A percentile compares a stretch with the other conserved stretches of the same genome.
Evolutionary conservation across 2,113 vertebrate species (phyloP).

Genomic region (Butorides virescens): DNA sequence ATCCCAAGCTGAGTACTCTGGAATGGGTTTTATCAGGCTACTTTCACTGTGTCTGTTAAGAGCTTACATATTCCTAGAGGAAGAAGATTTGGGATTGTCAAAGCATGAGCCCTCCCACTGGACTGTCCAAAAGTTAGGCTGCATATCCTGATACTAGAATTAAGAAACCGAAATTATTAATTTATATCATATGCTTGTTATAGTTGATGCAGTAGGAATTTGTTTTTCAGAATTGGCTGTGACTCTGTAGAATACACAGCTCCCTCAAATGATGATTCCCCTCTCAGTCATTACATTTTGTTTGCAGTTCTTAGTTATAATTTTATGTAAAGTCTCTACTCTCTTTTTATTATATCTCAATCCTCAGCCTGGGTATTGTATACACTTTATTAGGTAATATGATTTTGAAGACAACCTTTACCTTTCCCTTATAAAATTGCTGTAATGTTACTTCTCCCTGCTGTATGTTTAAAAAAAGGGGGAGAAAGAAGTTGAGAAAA

Average conservation of each 20-base stretch:
- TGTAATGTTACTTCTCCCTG: neutral
- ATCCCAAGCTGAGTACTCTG: neutral
- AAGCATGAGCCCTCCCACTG: neutral
- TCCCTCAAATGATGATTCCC: neutral
- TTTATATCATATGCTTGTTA: neutral
- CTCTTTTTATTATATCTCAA: neutral
- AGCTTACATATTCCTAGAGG: neutral
- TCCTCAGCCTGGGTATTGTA: neutral
- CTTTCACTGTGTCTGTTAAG: neutral
- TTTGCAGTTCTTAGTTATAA: neutral
- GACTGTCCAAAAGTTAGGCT: neutral
- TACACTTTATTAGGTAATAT: neutral
- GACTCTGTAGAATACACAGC: neutral
- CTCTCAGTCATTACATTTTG: neutral
- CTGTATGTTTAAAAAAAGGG: neutral
- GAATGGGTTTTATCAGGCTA: neutral
- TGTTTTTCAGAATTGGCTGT: neutral
- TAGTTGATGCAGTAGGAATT: neutral
- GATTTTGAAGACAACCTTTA: conserved; percentile 1
- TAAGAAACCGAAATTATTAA: neutral
- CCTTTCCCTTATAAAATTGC: neutral
- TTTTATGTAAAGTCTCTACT: neutral
- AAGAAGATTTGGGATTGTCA: neutral
- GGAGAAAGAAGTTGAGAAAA: neutral
- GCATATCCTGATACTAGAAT: neutral